Percentiles rank a stretch among this genome's conserved stretches.
Evolutionary conservation across 1,140 invertebrate species (phyloP).

Genomic region (Bactericera cockerelli): DNA sequence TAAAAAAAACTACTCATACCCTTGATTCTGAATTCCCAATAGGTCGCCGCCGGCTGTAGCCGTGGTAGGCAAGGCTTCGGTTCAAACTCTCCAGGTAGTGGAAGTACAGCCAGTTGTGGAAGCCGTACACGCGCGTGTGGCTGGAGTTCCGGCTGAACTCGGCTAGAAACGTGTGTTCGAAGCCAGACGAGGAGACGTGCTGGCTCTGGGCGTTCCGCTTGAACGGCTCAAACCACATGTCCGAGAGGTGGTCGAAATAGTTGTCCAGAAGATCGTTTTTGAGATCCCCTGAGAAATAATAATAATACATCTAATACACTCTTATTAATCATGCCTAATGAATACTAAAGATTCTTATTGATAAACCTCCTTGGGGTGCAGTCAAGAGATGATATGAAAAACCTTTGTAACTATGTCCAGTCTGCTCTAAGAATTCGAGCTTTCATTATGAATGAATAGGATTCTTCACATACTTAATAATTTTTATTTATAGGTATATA

Average conservation of each 20-base stretch:
- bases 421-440: too few relatives aligned
- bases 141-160: background rate
- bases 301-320: too few relatives aligned
- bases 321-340: too few relatives aligned
- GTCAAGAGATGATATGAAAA: too few relatives aligned
- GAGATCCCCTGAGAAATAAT: background rate
- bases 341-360: too few relatives aligned
- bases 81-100: slow-evolving; percentile 4
- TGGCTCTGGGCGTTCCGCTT: background rate
- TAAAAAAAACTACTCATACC: too few relatives aligned
- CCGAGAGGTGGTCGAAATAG: background rate
- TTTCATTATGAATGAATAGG: too few relatives aligned
- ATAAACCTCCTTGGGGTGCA: too few relatives aligned
- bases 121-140: background rate
- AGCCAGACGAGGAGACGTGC: slow-evolving; percentile 2
- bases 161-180: slow-evolving; percentile 1
- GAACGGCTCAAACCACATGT: slow-evolving; percentile 9
- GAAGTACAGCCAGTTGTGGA: background rate
- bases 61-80: background rate
- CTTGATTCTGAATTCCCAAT: background rate
- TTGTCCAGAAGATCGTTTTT: background rate
- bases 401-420: too few relatives aligned
- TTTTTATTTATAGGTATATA: too few relatives aligned
- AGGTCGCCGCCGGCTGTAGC: background rate
- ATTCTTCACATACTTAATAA: too few relatives aligned